Conservation (phyloP, 2,888 invertebrate genomes). For the Nematopogon swammerdamellus region DNA sequence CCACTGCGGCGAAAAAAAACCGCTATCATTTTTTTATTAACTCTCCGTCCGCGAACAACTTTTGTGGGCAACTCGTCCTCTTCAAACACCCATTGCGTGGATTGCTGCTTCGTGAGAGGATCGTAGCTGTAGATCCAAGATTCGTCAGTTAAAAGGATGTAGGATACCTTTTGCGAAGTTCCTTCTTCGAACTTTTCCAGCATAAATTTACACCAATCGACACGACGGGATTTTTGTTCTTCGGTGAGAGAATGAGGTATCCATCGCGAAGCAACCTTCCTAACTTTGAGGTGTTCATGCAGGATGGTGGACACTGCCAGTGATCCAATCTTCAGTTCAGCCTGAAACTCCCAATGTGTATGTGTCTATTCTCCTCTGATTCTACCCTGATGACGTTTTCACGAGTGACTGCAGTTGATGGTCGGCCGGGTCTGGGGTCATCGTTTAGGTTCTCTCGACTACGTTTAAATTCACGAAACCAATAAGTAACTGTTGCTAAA, state of each 20-base stretch:
- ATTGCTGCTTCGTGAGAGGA: constrained; percentile 3
- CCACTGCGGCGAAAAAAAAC: background rate
- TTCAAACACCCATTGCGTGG: constrained; percentile 4
- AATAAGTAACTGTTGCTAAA: no score
- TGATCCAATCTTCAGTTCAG: no score
- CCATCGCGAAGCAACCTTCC: constrained; percentile 1
- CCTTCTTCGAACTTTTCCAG: constrained; percentile 2
- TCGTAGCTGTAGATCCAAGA: constrained; percentile 6
- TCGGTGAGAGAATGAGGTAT: constrained; percentile 3
- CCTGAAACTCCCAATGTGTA: background rate
- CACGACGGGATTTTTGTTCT: constrained; percentile 1
- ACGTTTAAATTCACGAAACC: no score
- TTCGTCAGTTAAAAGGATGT: constrained; percentile 4
- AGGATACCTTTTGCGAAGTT: constrained; percentile 3
- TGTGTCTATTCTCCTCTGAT: constrained; percentile 2
- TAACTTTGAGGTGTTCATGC: constrained; percentile 4
- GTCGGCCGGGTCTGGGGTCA: no score
- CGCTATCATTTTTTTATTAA: background rate
- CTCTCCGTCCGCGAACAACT: constrained; percentile 2
- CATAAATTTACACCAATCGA: background rate
- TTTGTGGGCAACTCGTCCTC: constrained; percentile 5
- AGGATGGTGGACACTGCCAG: background rate
- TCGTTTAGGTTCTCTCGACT: no score
- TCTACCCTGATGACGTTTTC: constrained; percentile 3
- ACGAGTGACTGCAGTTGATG: constrained; percentile 2